A percentile compares a stretch with the other conserved stretches of the same genome.
Evolutionary conservation across 2,888 invertebrate species (phyloP).

Genomic region (Dugesia japonica): DNA sequence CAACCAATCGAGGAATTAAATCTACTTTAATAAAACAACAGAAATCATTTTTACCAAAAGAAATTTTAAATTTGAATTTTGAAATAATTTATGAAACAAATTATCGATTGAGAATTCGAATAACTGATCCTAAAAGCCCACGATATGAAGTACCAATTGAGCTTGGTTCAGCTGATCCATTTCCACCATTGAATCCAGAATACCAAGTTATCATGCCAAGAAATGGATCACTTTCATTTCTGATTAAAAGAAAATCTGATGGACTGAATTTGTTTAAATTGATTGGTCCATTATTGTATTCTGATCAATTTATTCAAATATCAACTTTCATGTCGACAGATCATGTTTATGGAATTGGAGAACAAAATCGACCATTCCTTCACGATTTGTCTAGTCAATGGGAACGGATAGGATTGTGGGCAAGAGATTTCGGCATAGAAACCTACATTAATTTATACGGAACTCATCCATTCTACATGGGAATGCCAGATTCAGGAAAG

Average conservation of each 20-base stretch:
- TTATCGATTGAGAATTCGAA: not conserved
- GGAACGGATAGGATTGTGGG: conserved; percentile 41
- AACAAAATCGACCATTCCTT: conserved; percentile 46
- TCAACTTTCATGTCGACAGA: not conserved
- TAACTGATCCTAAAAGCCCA: not conserved
- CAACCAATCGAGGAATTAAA: not conserved
- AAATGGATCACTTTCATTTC: not conserved
- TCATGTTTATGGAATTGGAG: conserved; percentile 48
- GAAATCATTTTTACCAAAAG: not conserved
- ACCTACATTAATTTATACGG: conserved; percentile 57
- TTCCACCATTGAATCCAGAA: not conserved
- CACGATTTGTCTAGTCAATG: conserved; percentile 44
- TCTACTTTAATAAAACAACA: not conserved
- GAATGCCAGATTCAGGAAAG: not conserved
- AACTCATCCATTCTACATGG: conserved; percentile 55
- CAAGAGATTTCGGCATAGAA: conserved; percentile 44
- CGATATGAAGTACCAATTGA: conserved; percentile 22
- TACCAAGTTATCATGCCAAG: not conserved
- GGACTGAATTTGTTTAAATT: not conserved
- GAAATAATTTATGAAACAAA: not conserved
- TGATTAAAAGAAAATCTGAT: not conserved
- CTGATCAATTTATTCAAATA: conserved; percentile 49
- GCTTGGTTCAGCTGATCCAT: not conserved
- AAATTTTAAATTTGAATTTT: not conserved
- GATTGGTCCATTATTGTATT: conserved; percentile 41